Evolutionary conservation across 2,888 invertebrate genomes (phyloP).

Genomic region (Cyclophora albipunctata): DNA sequence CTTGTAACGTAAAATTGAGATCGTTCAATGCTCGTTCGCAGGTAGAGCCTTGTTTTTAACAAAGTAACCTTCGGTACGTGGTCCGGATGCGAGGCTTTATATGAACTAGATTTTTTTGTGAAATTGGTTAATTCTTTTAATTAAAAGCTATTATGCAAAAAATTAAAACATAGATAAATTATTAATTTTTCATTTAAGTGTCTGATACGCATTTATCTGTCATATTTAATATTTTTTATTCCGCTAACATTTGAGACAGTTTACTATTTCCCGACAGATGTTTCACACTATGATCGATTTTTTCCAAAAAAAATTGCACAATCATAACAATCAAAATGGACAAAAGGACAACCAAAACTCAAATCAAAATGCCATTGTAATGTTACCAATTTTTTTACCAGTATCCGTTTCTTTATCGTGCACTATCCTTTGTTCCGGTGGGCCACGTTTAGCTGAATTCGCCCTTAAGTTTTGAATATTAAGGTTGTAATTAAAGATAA

Average conservation of each 20-base stretch:
- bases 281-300: too few species aligned
- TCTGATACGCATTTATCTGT: too few species aligned
- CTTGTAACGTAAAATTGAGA: slow-evolving; percentile 32
- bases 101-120: neutral
- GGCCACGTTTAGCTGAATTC: neutral
- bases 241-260: too few species aligned
- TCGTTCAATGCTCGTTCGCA: slow-evolving; percentile 35
- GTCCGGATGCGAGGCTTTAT: too few species aligned
- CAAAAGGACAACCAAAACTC: slow-evolving; percentile 12
- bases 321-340: slow-evolving; percentile 6
- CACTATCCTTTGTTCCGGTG: slow-evolving; percentile 32
- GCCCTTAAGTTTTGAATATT: slow-evolving; percentile 8
- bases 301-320: slow-evolving; percentile 1
- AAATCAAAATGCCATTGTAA: slow-evolving; percentile 7
- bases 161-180: too few species aligned
- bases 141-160: too few species aligned
- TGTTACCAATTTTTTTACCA: slow-evolving; percentile 26
- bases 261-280: too few species aligned
- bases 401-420: slow-evolving; percentile 38
- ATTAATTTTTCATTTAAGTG: too few species aligned
- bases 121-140: too few species aligned
- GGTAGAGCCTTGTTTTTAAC: slow-evolving; percentile 16
- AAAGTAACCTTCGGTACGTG: too few species aligned
- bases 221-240: too few species aligned
- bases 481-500: slow-evolving; percentile 14